These are phyloP conservation scores for Pandemis cinnamomeana DNA, from an alignment of 2,888 invertebrate genomes.

Conservation along the genomic window DNA sequence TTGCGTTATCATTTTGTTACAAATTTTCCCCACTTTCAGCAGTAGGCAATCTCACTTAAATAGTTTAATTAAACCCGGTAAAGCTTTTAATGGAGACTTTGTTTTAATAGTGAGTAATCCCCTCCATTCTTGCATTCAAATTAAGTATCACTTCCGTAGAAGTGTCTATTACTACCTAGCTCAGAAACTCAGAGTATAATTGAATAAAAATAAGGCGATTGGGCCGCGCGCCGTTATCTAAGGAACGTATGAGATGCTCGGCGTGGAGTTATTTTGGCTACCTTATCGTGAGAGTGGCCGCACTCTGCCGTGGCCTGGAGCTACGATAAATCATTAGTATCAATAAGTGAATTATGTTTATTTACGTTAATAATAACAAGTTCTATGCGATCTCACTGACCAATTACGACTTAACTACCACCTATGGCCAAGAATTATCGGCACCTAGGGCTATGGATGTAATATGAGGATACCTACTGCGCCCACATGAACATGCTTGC, in stretches of 20 bases:
- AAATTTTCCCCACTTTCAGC: no score
- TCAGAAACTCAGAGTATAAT: slow-evolving; percentile 41
- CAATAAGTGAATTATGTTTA: slow-evolving; percentile 65
- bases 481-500: not conserved
- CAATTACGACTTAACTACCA: slow-evolving; percentile 36
- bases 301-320: slow-evolving; percentile 64
- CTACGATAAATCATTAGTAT: slow-evolving; percentile 77
- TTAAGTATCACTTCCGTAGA: slow-evolving; percentile 45
- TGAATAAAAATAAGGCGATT: slow-evolving; percentile 62
- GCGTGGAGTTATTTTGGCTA: slow-evolving; percentile 78
- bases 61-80: not conserved
- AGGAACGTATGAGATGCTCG: slow-evolving; percentile 66
- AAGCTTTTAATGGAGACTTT: not conserved
- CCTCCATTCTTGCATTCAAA: slow-evolving; percentile 49
- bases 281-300: slow-evolving; percentile 72
- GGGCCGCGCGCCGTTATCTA: slow-evolving; percentile 62
- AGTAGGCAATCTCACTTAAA: not conserved
- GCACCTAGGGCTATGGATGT: not conserved
- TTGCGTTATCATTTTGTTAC: no score
- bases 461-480: not conserved
- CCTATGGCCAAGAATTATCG: slow-evolving; percentile 25
- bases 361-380: slow-evolving; percentile 52
- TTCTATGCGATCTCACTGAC: slow-evolving; percentile 35
- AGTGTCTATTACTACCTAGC: not conserved
- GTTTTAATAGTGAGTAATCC: not conserved